These are phyloP conservation scores for Cydia amplana DNA, from an alignment of 1,140 invertebrate species.

Conservation along the genomic window DNA sequence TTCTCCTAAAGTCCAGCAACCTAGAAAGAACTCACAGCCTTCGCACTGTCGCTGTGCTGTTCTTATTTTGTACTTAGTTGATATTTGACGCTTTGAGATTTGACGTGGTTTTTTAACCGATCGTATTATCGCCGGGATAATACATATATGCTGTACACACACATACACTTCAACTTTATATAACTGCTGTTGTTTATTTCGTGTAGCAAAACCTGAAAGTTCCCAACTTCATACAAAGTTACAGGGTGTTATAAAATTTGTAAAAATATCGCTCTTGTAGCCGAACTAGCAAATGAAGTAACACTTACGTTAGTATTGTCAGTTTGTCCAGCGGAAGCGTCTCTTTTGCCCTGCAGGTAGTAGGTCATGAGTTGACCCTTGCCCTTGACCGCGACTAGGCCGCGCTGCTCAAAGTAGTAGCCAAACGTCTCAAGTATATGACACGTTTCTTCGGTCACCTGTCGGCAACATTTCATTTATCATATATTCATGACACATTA, in stretches of 20 bases:
- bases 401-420: slow-evolving; percentile 94
- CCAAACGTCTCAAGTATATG: slow-evolving; percentile 92
- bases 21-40: too few species aligned
- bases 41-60: too few species aligned
- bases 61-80: background rate
- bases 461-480: slow-evolving; percentile 24
- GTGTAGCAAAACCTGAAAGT: too few species aligned
- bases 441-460: slow-evolving; percentile 96
- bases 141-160: too few species aligned
- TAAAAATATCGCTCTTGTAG: background rate
- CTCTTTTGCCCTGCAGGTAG: slow-evolving; percentile 88
- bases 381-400: slow-evolving; percentile 95
- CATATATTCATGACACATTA: background rate
- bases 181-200: too few species aligned
- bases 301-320: slow-evolving; percentile 46
- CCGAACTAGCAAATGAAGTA: background rate
- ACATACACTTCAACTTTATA: too few species aligned
- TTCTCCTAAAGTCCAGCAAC: background rate
- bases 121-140: too few species aligned
- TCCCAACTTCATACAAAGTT: too few species aligned
- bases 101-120: too few species aligned
- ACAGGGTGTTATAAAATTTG: background rate
- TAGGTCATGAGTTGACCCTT: slow-evolving; percentile 98
- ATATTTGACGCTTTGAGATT: too few species aligned
- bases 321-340: slow-evolving; percentile 40